A percentile compares a stretch with the other conserved stretches of the same genome.
phyloP scores from a whole-genome alignment of 1,140 invertebrate genomes.

The Drosophila pseudoobscura region DNA sequence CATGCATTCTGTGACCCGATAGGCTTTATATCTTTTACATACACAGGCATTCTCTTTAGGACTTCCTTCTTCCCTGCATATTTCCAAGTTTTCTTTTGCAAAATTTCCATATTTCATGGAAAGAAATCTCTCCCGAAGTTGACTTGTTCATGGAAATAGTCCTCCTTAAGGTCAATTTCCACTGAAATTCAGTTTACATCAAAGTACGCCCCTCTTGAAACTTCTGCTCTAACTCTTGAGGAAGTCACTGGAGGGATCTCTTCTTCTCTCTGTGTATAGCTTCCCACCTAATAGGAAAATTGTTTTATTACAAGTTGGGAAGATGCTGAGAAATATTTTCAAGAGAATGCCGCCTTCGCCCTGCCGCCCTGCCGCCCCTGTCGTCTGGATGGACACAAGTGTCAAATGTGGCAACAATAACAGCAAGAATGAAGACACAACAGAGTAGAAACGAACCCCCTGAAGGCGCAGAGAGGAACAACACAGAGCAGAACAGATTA shows the following conservation, averaged over 20 bases:
- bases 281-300: constrained; percentile 29
- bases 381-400: constrained; percentile 27
- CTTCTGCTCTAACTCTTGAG: neutral
- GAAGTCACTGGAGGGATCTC: constrained; percentile 32
- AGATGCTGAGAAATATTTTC: constrained; percentile 41
- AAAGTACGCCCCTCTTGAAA: constrained; percentile 8
- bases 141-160: too few species aligned
- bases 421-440: constrained; percentile 16
- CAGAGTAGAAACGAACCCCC: constrained; percentile 8
- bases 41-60: too few species aligned
- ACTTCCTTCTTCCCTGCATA: too few species aligned
- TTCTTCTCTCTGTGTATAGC: constrained; percentile 2
- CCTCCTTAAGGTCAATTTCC: too few species aligned
- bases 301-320: constrained; percentile 44
- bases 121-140: too few species aligned
- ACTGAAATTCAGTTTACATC: too few species aligned
- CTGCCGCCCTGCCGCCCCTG: constrained; percentile 6
- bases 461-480: neutral
- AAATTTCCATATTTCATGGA: too few species aligned
- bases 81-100: too few species aligned
- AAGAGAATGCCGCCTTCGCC: constrained; percentile 17
- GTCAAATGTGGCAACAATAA: constrained; percentile 46
- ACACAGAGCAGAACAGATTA: constrained; percentile 52
- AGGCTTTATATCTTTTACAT: too few species aligned
- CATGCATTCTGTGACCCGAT: too few species aligned